A percentile compares a stretch with the other conserved stretches of the same genome.
phyloP scores from a whole-genome alignment of 2,113 vertebrate genomes.

The Cavia porcellus region DNA sequence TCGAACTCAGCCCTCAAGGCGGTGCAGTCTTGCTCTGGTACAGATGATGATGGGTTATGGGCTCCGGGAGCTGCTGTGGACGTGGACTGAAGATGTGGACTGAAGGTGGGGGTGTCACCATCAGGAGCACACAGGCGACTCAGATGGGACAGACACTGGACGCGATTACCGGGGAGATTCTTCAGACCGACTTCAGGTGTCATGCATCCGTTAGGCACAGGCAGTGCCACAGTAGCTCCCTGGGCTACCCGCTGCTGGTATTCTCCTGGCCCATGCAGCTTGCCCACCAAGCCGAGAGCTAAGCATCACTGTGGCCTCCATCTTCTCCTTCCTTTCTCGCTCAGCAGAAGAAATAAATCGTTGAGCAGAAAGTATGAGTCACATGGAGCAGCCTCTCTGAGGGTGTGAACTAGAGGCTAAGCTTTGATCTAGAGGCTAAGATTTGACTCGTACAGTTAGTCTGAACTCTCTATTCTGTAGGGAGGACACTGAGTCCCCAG shows the following conservation, averaged over 20 bases:
- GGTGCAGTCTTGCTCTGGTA: fast-evolving
- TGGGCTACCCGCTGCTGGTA: fast-evolving
- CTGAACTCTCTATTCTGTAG: fast-evolving
- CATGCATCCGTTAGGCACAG: fast-evolving
- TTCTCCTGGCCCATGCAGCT: neutral
- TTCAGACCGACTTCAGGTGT: fast-evolving
- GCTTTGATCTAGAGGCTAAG: too few relatives aligned
- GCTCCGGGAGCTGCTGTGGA: neutral
- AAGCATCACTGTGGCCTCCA: fast-evolving
- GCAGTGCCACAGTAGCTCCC: neutral
- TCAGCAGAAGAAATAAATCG: neutral
- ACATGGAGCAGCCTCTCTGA: fast-evolving
- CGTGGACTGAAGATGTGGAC: fast-evolving
- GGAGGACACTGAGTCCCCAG: neutral
- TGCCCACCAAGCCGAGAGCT: fast-evolving
- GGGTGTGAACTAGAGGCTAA: neutral
- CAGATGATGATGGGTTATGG: neutral
- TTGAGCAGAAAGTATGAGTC: too few relatives aligned
- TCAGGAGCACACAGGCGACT: neutral
- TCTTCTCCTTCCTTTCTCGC: neutral
- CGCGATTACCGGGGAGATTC: neutral
- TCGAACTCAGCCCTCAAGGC: too few relatives aligned
- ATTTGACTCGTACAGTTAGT: fast-evolving
- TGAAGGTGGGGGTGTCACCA: neutral
- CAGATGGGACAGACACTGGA: neutral